phyloP scores from a whole-genome alignment of 1,140 invertebrate genomes.

The Lysiphlebus fabarum region DNA sequence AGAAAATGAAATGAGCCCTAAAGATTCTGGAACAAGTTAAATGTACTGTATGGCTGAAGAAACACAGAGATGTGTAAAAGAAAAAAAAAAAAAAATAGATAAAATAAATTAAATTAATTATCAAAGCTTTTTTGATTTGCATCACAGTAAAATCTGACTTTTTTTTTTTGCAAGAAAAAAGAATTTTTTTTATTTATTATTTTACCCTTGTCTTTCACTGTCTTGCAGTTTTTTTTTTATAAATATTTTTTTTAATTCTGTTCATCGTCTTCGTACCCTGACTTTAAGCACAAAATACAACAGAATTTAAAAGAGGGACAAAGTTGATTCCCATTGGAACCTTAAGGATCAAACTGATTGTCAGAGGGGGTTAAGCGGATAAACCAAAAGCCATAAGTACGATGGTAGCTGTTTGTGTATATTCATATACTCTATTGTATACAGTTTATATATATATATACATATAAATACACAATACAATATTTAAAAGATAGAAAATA shows the following conservation, averaged over 20 bases:
- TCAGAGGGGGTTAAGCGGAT: constrained; percentile 25
- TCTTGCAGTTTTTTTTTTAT: neutral
- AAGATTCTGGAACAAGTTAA: too few species aligned
- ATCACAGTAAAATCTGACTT: too few species aligned
- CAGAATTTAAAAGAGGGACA: constrained; percentile 1
- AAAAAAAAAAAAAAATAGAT: neutral
- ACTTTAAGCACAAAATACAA: neutral
- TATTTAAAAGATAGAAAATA: constrained; percentile 8
- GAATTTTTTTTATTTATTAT: neutral
- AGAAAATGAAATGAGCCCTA: too few species aligned
- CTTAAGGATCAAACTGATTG: constrained; percentile 12
- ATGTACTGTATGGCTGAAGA: neutral
- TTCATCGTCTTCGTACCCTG: neutral
- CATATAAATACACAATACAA: constrained; percentile 1
- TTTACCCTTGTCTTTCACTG: neutral
- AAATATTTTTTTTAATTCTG: too few species aligned
- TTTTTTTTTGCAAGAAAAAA: neutral
- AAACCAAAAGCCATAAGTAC: constrained; percentile 11
- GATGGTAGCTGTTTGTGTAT: neutral
- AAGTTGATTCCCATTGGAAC: constrained; percentile 7
- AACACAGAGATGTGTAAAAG: neutral
- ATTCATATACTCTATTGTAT: neutral
- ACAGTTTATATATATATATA: neutral
- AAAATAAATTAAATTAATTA: neutral
- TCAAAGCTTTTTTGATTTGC: neutral